phyloP scores from a whole-genome alignment of 2,888 invertebrate genomes.

The Parnassius glacialis region DNA sequence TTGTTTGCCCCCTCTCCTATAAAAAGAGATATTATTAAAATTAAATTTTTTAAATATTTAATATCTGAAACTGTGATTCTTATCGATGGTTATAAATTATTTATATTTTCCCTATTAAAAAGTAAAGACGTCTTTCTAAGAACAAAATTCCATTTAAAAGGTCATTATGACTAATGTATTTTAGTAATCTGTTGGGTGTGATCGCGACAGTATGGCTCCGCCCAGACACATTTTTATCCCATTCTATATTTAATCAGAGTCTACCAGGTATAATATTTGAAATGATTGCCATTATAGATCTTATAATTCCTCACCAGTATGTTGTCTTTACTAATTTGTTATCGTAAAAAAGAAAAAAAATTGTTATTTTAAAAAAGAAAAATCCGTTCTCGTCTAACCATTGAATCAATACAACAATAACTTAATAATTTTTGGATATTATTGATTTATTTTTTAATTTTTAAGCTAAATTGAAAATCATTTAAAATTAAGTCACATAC shows the following conservation, averaged over 20 bases:
- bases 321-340: slow-evolving; percentile 2
- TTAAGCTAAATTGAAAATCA: too few species aligned
- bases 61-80: neutral
- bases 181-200: slow-evolving; percentile 71
- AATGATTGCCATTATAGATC: too few species aligned
- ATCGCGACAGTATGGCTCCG: slow-evolving; percentile 40
- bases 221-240: slow-evolving; percentile 40
- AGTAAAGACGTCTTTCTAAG: slow-evolving; percentile 40
- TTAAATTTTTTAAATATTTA: too few species aligned
- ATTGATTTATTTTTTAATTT: too few species aligned
- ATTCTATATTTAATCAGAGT: slow-evolving; percentile 27
- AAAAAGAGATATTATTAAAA: too few species aligned
- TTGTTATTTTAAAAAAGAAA: slow-evolving; percentile 1
- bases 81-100: slow-evolving; percentile 10
- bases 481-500: neutral
- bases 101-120: slow-evolving; percentile 7
- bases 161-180: slow-evolving; percentile 68
- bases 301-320: too few species aligned
- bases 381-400: too few species aligned
- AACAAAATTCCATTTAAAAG: slow-evolving; percentile 57
- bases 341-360: neutral
- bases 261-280: neutral
- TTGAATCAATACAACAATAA: too few species aligned
- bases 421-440: too few species aligned
- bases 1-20: too few species aligned